Conservation (phyloP, 2,888 invertebrate species). For the Agrochola lota region DNA sequence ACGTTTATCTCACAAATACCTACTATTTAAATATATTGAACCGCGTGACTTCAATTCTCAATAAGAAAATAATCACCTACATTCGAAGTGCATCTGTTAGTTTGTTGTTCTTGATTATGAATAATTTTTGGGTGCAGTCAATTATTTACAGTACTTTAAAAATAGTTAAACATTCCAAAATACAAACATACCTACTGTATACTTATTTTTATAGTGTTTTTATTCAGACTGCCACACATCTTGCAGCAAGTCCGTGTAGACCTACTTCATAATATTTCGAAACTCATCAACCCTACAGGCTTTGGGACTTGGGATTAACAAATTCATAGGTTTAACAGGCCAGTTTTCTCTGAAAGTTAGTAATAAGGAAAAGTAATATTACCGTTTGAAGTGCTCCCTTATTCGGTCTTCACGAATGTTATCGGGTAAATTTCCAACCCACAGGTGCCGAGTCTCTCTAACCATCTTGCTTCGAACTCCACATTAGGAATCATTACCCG, state of each 20-base stretch:
- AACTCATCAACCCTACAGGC: neutral
- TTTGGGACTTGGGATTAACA: conserved; percentile 42
- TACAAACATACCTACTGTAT: neutral
- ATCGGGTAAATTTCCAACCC: conserved; percentile 99
- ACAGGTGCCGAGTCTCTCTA: conserved; percentile 99
- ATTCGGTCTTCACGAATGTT: conserved; percentile 99
- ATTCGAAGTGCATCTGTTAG: neutral
- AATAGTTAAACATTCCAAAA: neutral
- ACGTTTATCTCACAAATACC: neutral
- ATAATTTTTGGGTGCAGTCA: neutral
- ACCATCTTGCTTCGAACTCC: conserved; percentile 99
- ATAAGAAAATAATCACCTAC: conserved; percentile 3
- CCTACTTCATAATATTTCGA: conserved; percentile 9
- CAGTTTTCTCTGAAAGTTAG: conserved; percentile 53
- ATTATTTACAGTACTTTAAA: neutral
- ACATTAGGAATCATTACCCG: conserved; percentile 95
- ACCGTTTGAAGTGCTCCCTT: conserved; percentile 99
- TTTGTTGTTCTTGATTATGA: too few species aligned
- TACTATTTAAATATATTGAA: neutral
- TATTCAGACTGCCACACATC: conserved; percentile 44
- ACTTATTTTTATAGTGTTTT: conserved; percentile 14
- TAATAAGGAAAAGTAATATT: conserved; percentile 76
- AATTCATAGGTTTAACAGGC: conserved; percentile 12
- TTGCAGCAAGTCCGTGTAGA: conserved; percentile 10
- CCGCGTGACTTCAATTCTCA: neutral